Base-by-base conservation (phyloP, 2,888 invertebrate genomes). In the Allacma fusca region DNA sequence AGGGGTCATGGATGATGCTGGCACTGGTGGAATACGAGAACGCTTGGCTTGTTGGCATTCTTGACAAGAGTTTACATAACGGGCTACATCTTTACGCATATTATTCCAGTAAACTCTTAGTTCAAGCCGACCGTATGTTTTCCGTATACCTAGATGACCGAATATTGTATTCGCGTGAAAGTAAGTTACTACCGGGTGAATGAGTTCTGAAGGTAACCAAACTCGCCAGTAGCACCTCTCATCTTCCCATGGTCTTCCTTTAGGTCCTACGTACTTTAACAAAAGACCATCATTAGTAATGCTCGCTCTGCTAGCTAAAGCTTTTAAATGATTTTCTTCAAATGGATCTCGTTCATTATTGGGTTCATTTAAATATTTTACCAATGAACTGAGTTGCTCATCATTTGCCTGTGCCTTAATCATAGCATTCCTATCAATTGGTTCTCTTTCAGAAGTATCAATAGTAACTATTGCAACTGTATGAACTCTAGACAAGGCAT, bases 111-210 rank as follows among this genome's bases (percentile, higher is more conserved):
- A 81, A 0, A 80, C 72, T 29, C 80, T 21, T 16, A 69, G 59
- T 59, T 81, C 79, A 2, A 82, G 5, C 28, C 69, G 74, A 0
- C 44, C 1, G 44, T 73, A 81, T 0, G 81, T 82, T 57, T 82
- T 82, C 9, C 67, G 5, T 0, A 78, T 21, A 1, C 82, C 83
- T 24, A 79, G 43, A 76, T 83, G 83, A 29, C 76, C 79, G 1
- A 67, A 74, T 9, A 65, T 9, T 16, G 43, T 23, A 13, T 13
- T 24, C 24, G 62, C 70, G 68, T 81, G 81, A 71, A 80, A 79
- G 4, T 40, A 23, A 0, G 26, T 9, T 0, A 82, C 50, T 16
- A 79, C 29, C 21, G 71, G 40, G 9, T 43, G 7, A 43, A 9
- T n/a, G 13, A 82, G 23, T 0, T 50, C 21, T 4, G 62, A n/a